Evolutionary conservation across 2,113 vertebrate species (phyloP).

Genomic region (Leptosomus discolor): DNA sequence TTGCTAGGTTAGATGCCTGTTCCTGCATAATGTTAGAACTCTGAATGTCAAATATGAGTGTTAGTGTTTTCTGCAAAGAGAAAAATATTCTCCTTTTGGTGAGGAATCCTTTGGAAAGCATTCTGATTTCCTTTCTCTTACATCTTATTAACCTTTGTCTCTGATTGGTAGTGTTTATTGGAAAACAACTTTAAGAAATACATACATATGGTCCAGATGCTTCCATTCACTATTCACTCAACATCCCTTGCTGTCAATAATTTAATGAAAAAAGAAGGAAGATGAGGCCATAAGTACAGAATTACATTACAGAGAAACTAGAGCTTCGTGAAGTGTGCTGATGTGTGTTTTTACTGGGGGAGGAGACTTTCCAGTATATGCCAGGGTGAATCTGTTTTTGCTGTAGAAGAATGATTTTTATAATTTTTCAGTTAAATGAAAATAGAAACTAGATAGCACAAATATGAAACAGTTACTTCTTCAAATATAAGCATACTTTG

Average conservation of each 20-base stretch:
- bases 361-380: neutral
- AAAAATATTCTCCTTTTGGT: neutral
- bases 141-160: neutral
- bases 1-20: neutral
- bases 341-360: neutral
- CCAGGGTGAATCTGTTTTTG: neutral
- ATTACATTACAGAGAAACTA: neutral
- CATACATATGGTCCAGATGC: rapidly evolving
- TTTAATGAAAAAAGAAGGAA: neutral
- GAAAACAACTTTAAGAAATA: neutral
- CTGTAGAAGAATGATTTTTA: neutral
- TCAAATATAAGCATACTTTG: neutral
- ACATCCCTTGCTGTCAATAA: neutral
- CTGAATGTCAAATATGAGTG: neutral
- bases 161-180: neutral
- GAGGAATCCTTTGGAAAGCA: neutral
- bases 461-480: neutral
- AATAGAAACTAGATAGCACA: neutral
- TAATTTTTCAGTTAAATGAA: neutral
- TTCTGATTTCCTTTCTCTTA: neutral
- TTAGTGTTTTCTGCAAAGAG: neutral
- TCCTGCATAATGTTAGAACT: neutral
- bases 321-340: neutral
- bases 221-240: neutral
- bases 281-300: neutral